These are phyloP conservation scores for Pristis pectinata DNA, from an alignment of 2,797 vertebrate genomes.

Conservation along the genomic window DNA sequence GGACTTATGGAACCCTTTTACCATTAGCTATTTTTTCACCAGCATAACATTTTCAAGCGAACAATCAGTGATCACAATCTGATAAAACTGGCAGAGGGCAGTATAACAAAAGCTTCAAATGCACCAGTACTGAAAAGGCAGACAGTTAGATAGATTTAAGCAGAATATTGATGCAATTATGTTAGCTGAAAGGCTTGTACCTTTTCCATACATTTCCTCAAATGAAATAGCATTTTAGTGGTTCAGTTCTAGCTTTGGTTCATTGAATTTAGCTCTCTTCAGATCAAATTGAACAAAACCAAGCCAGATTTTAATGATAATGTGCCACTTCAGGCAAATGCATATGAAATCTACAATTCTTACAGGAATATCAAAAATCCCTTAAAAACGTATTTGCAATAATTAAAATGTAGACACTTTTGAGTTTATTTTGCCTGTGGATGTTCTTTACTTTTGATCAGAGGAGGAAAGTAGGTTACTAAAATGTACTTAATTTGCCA, in stretches of 20 bases:
- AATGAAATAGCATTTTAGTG: conserved; percentile 2
- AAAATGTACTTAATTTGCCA: conserved; percentile 99
- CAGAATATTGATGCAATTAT: conserved; percentile 14
- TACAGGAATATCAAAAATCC: conserved; percentile 16
- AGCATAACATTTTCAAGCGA: not conserved
- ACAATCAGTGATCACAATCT: not conserved
- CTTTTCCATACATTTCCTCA: not conserved
- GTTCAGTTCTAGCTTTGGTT: not conserved
- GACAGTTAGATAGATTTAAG: conserved; percentile 22
- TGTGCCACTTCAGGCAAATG: not conserved
- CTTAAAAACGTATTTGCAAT: not conserved
- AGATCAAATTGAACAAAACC: conserved; percentile 19
- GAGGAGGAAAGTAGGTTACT: conserved; percentile 98
- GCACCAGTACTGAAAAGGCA: not conserved
- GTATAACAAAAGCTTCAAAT: not conserved
- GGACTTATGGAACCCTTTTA: not conserved
- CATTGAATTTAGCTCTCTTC: conserved; percentile 22
- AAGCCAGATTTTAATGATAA: not conserved
- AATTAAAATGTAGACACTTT: conserved; percentile 26
- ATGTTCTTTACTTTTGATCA: conserved; percentile 85
- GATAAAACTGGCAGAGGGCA: conserved; percentile 22
- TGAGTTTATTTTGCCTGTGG: conserved; percentile 48
- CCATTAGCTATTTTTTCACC: not conserved
- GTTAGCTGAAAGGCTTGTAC: not conserved
- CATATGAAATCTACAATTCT: conserved; percentile 20